Evolutionary conservation across 2,888 invertebrate genomes (phyloP).

Genomic region (Hipparchia semele): DNA sequence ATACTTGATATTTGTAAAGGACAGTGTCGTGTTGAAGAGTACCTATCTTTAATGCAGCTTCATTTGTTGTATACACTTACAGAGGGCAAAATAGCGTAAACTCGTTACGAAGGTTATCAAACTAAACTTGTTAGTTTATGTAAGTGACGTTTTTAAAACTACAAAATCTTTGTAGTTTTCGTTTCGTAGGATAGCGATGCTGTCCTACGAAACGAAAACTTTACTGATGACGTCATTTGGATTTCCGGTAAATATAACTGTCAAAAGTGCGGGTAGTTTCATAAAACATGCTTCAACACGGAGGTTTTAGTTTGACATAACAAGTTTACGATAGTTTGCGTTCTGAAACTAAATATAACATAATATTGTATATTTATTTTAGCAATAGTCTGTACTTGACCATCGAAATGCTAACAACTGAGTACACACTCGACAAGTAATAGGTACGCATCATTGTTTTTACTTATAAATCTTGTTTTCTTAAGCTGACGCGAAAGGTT

Average conservation of each 20-base stretch:
- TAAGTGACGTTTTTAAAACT: no score
- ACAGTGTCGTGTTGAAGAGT: slow-evolving; percentile 8
- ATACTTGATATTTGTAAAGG: slow-evolving; percentile 4
- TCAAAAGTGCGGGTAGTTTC: no score
- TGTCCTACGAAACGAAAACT: no score
- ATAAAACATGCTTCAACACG: background rate
- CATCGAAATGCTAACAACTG: slow-evolving; percentile 37
- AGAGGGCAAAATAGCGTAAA: slow-evolving; percentile 9
- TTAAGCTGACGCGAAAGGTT: no score
- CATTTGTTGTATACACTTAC: slow-evolving; percentile 22
- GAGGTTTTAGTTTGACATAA: background rate
- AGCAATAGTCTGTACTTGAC: slow-evolving; percentile 37
- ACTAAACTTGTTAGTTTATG: background rate
- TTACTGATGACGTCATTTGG: no score
- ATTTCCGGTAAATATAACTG: no score
- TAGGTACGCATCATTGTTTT: slow-evolving; percentile 27
- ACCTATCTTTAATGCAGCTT: slow-evolving; percentile 14
- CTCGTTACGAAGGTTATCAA: background rate
- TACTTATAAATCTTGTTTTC: no score
- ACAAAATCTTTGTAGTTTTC: no score
- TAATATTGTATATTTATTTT: slow-evolving; percentile 37
- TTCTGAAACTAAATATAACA: slow-evolving; percentile 25
- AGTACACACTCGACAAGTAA: slow-evolving; percentile 28
- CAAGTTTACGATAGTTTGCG: slow-evolving; percentile 17
- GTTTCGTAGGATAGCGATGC: no score